Conservation (phyloP, 2,888 invertebrate genomes). For the Phortica magna region DNA sequence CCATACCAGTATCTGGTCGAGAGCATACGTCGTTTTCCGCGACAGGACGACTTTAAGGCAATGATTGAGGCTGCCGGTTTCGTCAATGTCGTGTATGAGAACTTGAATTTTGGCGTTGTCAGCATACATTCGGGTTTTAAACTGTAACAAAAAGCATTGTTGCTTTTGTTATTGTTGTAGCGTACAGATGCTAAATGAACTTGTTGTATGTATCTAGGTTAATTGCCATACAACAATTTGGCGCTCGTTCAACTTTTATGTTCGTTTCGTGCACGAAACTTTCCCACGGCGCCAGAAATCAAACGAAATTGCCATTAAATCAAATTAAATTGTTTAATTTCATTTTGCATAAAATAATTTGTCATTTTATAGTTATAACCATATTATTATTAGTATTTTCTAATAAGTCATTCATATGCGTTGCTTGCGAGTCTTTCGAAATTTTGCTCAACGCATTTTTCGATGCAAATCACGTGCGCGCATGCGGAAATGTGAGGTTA, state of each 20-base stretch:
- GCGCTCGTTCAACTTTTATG: neutral
- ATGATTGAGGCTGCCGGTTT: slow-evolving; percentile 97
- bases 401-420: neutral
- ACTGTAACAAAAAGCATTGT: slow-evolving; percentile 78
- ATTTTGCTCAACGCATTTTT: neutral
- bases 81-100: slow-evolving; percentile 90
- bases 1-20: slow-evolving; percentile 99
- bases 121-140: slow-evolving; percentile 98
- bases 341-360: slow-evolving; percentile 21
- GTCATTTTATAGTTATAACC: neutral
- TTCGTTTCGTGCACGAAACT: neutral
- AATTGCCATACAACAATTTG: slow-evolving; percentile 52
- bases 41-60: slow-evolving; percentile 91
- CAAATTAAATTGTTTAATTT: slow-evolving; percentile 18
- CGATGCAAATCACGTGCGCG: neutral
- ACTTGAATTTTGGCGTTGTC: slow-evolving; percentile 93
- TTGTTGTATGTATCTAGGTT: slow-evolving; percentile 31
- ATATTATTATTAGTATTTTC: neutral
- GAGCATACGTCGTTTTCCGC: slow-evolving; percentile 97
- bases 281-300: slow-evolving; percentile 9
- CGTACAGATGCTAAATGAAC: slow-evolving; percentile 3
- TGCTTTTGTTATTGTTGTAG: neutral
- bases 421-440: neutral
- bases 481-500: slow-evolving; percentile 3
- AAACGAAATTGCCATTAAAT: slow-evolving; percentile 4